Evolutionary conservation across 2,113 vertebrate genomes (phyloP).

Genomic region (Hypocryptadius cinnamomeus): DNA sequence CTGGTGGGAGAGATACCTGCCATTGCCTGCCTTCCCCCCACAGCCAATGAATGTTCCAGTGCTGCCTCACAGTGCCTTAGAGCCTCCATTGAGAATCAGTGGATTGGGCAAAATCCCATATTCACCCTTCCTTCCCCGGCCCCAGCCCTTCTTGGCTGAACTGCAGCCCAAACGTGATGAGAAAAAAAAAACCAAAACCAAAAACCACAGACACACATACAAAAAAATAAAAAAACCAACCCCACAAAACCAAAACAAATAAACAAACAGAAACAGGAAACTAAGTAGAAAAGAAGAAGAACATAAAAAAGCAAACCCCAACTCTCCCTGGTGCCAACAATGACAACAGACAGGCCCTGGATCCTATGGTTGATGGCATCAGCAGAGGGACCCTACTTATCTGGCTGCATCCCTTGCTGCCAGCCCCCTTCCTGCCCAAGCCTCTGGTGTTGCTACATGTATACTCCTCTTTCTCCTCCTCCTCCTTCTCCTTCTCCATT

Average conservation of each 20-base stretch:
- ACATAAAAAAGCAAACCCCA: neutral
- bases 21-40: neutral
- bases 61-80: conserved; percentile 37
- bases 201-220: neutral
- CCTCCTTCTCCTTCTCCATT: neutral
- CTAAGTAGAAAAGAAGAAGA: neutral
- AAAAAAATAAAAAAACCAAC: neutral
- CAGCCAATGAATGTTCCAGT: neutral
- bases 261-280: neutral
- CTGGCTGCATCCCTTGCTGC: neutral
- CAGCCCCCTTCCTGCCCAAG: neutral
- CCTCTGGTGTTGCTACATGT: neutral
- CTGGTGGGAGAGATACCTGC: neutral
- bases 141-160: conserved; percentile 40
- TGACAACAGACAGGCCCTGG: neutral
- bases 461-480: neutral
- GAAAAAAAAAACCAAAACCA: neutral
- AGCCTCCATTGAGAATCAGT: conserved; percentile 71
- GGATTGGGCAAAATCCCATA: conserved; percentile 74
- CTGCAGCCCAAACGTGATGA: conserved; percentile 33
- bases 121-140: conserved; percentile 12
- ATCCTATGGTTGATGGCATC: conserved; percentile 52
- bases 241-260: neutral
- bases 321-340: neutral
- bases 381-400: neutral